Percentiles rank a stretch among this genome's conserved stretches.
Conservation (phyloP, 2,113 vertebrate species). For the Rhadina sibilatrix region DNA sequence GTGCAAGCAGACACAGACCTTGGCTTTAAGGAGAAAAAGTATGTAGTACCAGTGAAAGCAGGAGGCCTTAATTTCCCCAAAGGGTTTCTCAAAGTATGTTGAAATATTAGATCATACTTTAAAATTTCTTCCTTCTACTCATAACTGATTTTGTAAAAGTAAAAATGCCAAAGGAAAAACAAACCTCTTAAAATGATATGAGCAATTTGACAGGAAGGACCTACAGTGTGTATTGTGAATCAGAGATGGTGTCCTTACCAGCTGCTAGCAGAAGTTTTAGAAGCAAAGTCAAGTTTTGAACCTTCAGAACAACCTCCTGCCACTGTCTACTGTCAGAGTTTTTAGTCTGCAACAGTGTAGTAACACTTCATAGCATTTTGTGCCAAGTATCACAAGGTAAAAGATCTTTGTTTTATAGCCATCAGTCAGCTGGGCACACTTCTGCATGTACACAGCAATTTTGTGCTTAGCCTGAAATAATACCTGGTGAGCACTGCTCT, state of each 20-base stretch:
- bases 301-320: neutral
- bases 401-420: neutral
- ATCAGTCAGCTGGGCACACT: neutral
- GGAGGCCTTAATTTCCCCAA: neutral
- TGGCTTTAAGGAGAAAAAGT: neutral
- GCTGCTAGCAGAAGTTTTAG: neutral
- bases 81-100: neutral
- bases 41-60: neutral
- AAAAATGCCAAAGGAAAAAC: neutral
- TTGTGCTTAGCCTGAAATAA: neutral
- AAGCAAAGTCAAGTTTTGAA: neutral
- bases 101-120: neutral
- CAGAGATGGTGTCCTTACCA: neutral
- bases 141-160: neutral
- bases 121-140: neutral
- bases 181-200: neutral
- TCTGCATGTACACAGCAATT: neutral
- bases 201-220: neutral
- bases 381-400: neutral
- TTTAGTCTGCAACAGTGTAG: neutral
- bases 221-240: neutral
- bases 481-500: conserved; percentile 97
- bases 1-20: neutral
- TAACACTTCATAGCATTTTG: neutral
- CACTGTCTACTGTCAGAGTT: neutral